Evolutionary conservation across 2,888 invertebrate species (phyloP).

Genomic region (Catocala fraxini): DNA sequence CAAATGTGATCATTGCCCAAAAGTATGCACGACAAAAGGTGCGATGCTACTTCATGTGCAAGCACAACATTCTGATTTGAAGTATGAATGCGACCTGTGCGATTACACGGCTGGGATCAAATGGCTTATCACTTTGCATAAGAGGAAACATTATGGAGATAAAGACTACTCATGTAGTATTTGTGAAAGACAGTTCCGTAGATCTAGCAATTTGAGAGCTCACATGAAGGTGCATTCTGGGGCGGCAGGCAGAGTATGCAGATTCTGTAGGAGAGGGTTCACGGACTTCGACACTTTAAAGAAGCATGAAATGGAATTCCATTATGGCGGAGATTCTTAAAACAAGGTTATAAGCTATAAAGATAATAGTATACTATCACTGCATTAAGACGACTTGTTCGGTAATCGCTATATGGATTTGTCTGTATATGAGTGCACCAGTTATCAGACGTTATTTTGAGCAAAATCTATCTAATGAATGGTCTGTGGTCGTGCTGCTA

Average conservation of each 20-base stretch:
- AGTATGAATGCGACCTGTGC: slow-evolving; percentile 71
- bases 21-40: slow-evolving; percentile 80
- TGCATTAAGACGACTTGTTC: no score
- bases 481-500: no score
- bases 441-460: no score
- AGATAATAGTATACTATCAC: no score
- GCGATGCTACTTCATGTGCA: slow-evolving; percentile 85
- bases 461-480: no score
- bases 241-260: slow-evolving; percentile 66
- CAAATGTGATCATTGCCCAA: slow-evolving; percentile 77
- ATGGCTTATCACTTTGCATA: slow-evolving; percentile 76
- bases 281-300: slow-evolving; percentile 59
- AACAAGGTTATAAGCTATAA: not conserved
- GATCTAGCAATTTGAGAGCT: slow-evolving; percentile 80
- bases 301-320: slow-evolving; percentile 61
- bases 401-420: no score
- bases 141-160: slow-evolving; percentile 81
- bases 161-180: slow-evolving; percentile 84
- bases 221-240: slow-evolving; percentile 79
- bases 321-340: slow-evolving; percentile 58
- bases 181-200: slow-evolving; percentile 85
- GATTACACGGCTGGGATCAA: slow-evolving; percentile 71
- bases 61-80: slow-evolving; percentile 75
- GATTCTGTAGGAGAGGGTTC: slow-evolving; percentile 69
- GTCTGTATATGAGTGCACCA: no score